Conservation (phyloP, 1,140 invertebrate genomes). For the Drosophila ficusphila region DNA sequence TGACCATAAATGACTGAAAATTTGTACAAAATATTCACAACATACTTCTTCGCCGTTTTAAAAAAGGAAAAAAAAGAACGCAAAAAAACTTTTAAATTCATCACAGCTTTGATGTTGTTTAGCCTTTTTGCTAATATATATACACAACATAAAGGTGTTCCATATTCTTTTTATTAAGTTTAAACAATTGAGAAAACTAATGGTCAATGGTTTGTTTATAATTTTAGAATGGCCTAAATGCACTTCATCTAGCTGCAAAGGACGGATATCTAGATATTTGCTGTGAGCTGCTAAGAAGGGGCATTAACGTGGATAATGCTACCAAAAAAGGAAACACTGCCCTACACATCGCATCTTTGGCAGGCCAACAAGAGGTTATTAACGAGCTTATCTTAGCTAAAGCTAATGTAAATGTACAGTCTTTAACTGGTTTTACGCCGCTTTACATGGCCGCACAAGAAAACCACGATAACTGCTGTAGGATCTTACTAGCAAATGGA, state of each 20-base stretch:
- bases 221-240: conserved; percentile 97
- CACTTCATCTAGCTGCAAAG: conserved; percentile 98
- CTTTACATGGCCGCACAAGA: conserved; percentile 99
- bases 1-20: too few relatives aligned
- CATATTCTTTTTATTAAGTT: too few relatives aligned
- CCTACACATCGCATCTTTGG: conserved; percentile 99
- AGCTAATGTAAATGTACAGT: conserved; percentile 98
- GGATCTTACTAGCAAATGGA: conserved; percentile 95
- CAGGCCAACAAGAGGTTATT: conserved; percentile 98
- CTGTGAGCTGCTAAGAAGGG: conserved; percentile 94
- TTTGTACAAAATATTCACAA: too few relatives aligned
- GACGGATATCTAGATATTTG: conserved; percentile 98
- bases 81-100: too few relatives aligned
- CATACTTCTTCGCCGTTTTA: too few relatives aligned
- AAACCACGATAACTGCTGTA: conserved; percentile 97
- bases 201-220: conserved; percentile 79
- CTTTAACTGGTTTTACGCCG: conserved; percentile 98
- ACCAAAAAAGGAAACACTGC: conserved; percentile 99
- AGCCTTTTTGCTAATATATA: too few relatives aligned
- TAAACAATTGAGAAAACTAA: too few relatives aligned
- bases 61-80: too few relatives aligned
- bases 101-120: too few relatives aligned
- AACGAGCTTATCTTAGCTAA: conserved; percentile 94
- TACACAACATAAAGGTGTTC: too few relatives aligned
- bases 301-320: conserved; percentile 96